Conservation (phyloP, 2,797 vertebrate genomes). For the Knipowitschia caucasica region DNA sequence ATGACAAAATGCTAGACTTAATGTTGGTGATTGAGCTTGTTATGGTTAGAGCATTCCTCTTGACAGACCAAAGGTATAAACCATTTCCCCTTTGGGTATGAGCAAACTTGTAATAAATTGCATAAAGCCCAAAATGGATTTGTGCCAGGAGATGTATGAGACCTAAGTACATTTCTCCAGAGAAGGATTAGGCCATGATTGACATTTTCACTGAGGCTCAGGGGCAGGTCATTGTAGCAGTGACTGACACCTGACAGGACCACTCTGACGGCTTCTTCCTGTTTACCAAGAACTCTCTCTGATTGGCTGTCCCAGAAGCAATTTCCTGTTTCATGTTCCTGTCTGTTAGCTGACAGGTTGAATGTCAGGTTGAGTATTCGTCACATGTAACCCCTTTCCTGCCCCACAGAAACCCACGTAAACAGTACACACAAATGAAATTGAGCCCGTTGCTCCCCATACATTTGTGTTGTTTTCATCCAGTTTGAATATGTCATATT, state of each 20-base stretch:
- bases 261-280: constrained; percentile 65
- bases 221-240: constrained; percentile 65
- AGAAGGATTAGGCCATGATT: constrained; percentile 57
- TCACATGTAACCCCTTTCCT: constrained; percentile 22
- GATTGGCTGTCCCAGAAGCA: constrained; percentile 75
- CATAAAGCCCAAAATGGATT: background rate
- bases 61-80: background rate
- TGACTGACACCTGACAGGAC: constrained; percentile 70
- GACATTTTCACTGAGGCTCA: constrained; percentile 47
- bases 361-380: constrained; percentile 62
- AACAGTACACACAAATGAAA: background rate
- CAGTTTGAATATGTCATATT: constrained; percentile 6
- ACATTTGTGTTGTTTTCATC: background rate
- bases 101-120: background rate
- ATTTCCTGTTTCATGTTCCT: constrained; percentile 75
- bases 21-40: no score
- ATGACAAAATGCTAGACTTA: background rate
- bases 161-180: constrained; percentile 34
- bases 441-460: background rate
- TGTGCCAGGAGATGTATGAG: constrained; percentile 12
- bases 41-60: background rate
- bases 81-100: background rate
- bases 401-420: background rate
- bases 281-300: constrained; percentile 62
- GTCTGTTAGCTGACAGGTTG: constrained; percentile 62